Evolutionary conservation across 2,888 invertebrate species (phyloP).

Genomic region (Erebia epiphron): DNA sequence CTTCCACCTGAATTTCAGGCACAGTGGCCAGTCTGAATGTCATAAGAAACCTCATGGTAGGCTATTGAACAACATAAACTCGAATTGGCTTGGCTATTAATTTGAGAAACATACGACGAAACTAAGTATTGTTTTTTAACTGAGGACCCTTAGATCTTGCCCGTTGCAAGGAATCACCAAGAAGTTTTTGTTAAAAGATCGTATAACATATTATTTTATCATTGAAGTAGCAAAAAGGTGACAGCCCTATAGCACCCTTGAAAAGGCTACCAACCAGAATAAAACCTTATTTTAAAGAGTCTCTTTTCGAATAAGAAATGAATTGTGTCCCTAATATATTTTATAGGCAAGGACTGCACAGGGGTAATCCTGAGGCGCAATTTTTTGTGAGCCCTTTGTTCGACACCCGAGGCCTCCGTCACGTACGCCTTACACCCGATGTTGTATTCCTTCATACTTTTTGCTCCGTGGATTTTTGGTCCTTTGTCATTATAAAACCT

Average conservation of each 20-base stretch:
- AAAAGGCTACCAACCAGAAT: neutral
- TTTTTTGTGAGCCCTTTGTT: constrained; percentile 55
- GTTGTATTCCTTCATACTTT: neutral
- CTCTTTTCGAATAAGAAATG: neutral
- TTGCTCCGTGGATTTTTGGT: neutral
- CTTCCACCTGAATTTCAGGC: too few species aligned
- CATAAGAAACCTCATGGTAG: too few species aligned
- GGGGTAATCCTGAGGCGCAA: constrained; percentile 57
- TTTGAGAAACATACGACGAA: too few species aligned
- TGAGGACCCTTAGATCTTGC: too few species aligned
- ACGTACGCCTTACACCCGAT: constrained; percentile 35
- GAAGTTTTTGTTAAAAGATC: too few species aligned
- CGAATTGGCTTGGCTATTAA: too few species aligned
- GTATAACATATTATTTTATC: too few species aligned
- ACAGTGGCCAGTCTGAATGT: too few species aligned
- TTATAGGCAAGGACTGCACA: constrained; percentile 45
- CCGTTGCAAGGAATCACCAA: too few species aligned
- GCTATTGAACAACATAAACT: too few species aligned
- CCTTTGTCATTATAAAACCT: neutral
- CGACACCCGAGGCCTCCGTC: constrained; percentile 33
- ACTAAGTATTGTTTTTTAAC: too few species aligned
- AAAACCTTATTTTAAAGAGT: neutral
- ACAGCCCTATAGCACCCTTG: constrained; percentile 7
- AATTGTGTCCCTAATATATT: constrained; percentile 19
- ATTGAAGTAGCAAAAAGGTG: neutral